These are phyloP conservation scores for Elachura formosa DNA, from an alignment of 2,113 vertebrate genomes.

Conservation along the genomic window DNA sequence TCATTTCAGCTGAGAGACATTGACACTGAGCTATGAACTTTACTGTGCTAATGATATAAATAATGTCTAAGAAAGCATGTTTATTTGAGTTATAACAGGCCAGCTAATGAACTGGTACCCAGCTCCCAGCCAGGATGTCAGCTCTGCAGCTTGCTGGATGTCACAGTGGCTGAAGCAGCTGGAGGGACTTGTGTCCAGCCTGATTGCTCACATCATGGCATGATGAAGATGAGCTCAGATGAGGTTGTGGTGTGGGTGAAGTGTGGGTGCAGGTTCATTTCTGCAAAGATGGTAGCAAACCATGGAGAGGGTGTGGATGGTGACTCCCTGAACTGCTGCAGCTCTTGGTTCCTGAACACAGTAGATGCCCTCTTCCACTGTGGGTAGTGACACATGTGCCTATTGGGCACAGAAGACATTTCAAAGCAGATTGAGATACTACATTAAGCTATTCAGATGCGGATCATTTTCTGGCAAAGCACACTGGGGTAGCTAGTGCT, in stretches of 20 bases:
- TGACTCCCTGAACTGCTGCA: neutral
- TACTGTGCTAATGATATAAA: neutral
- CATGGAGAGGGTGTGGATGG: neutral
- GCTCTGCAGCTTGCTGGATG: neutral
- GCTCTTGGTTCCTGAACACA: neutral
- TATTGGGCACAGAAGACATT: neutral
- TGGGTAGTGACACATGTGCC: neutral
- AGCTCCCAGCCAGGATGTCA: neutral
- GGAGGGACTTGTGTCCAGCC: neutral
- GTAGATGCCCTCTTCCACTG: neutral
- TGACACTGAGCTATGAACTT: neutral
- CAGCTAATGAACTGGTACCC: neutral
- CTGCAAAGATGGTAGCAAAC: neutral
- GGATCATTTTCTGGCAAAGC: neutral
- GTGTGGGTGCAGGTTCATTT: accelerated
- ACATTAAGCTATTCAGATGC: neutral
- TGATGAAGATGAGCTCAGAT: neutral
- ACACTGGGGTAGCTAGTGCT: neutral
- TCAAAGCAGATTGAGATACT: neutral
- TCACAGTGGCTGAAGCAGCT: neutral
- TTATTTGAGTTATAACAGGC: neutral
- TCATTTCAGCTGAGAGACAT: neutral
- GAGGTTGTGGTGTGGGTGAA: neutral
- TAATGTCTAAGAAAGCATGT: neutral
- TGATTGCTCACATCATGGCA: neutral